Evolutionary conservation across 2,888 invertebrate species (phyloP).

Genomic region (Rhabditoides inermis): DNA sequence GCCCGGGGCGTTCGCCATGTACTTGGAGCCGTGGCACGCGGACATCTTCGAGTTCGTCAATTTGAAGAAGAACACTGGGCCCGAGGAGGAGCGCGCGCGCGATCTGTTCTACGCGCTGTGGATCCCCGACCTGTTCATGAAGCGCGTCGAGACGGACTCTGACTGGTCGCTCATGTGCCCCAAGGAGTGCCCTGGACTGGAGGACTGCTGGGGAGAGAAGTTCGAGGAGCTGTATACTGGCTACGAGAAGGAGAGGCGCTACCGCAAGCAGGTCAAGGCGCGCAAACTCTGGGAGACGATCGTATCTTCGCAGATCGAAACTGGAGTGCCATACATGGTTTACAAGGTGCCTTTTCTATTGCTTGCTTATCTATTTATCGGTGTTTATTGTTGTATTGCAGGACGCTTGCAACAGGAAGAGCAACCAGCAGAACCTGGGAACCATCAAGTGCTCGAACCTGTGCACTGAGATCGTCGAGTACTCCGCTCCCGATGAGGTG

Average conservation of each 20-base stretch:
- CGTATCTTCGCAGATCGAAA: conserved; percentile 75
- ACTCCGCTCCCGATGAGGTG: conserved; percentile 58
- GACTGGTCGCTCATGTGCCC: conserved; percentile 96
- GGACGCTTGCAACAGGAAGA: conserved; percentile 89
- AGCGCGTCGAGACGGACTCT: conserved; percentile 62
- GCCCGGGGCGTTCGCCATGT: conserved; percentile 93
- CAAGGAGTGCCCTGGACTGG: conserved; percentile 77
- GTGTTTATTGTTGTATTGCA: conserved; percentile 1
- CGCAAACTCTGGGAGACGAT: conserved; percentile 86
- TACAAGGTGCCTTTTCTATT: conserved; percentile 37
- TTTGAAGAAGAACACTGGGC: conserved; percentile 81
- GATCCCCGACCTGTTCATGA: conserved; percentile 95
- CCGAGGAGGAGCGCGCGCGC: conserved; percentile 80
- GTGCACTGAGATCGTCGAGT: conserved; percentile 95
- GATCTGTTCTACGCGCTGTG: conserved; percentile 93
- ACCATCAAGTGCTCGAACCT: conserved; percentile 96
- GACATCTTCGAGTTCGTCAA: conserved; percentile 91
- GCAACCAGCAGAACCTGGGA: conserved; percentile 93
- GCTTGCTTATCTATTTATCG: too few relatives aligned
- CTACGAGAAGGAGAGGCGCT: conserved; percentile 50
- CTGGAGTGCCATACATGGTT: conserved; percentile 86
- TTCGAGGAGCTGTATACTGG: conserved; percentile 78
- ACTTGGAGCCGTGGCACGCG: conserved; percentile 97
- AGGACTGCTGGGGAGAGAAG: conserved; percentile 86
- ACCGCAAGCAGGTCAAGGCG: conserved; percentile 63